Evolutionary conservation across 2,113 vertebrate species (phyloP).

Genomic region (Gopherus evgoodei): DNA sequence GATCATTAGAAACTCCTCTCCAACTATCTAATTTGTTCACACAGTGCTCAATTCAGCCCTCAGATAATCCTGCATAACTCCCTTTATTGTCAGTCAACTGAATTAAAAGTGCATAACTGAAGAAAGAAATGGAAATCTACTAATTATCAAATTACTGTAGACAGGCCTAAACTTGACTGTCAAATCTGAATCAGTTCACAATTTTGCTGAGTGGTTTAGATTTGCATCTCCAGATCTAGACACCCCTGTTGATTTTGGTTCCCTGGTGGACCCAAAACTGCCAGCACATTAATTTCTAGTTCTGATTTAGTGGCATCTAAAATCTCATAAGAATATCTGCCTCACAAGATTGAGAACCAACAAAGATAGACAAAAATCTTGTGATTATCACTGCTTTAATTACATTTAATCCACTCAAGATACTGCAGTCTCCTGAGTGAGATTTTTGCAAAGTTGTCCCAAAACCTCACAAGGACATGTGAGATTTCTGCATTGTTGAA

Average conservation of each 20-base stretch:
- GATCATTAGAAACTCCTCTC: conserved; percentile 53
- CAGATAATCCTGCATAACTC: not conserved
- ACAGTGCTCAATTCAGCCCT: conserved; percentile 35
- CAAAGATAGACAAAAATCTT: not conserved
- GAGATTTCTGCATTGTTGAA: not conserved
- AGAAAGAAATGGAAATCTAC: conserved; percentile 33
- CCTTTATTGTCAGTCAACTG: conserved; percentile 14
- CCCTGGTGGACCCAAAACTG: not conserved
- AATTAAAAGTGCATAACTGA: conserved; percentile 10
- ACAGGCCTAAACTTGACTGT: not conserved
- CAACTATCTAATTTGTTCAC: conserved; percentile 44
- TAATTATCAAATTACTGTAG: not conserved
- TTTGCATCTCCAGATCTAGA: not conserved
- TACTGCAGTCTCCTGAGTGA: too few relatives aligned
- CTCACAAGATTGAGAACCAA: not conserved
- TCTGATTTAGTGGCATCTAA: not conserved
- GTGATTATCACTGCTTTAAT: not conserved
- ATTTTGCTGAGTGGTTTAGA: not conserved
- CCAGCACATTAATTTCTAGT: not conserved
- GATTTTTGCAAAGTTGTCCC: too few relatives aligned
- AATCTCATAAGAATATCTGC: too few relatives aligned
- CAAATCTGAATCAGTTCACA: not conserved
- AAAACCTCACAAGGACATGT: not conserved
- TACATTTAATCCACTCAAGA: too few relatives aligned
- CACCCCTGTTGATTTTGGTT: fast-evolving